phyloP scores from a whole-genome alignment of 1,140 invertebrate species.

The Neodiprion pinetum region DNA sequence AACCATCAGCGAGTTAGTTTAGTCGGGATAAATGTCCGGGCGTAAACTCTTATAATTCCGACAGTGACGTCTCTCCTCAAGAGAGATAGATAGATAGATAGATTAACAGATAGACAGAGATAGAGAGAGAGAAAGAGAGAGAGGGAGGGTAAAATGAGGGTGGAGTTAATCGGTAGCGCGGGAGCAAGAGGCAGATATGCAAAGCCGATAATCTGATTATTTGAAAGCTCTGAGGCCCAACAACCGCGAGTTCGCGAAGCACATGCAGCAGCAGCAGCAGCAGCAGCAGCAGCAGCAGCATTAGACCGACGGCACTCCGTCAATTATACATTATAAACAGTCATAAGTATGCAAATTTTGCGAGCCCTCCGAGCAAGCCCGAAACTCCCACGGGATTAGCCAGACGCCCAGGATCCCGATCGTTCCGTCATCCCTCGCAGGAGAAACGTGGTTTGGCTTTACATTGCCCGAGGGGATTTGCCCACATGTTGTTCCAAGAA shows the following conservation, averaged over 20 bases:
- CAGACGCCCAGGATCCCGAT: background rate
- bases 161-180: background rate
- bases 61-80: conserved; percentile 27
- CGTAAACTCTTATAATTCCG: background rate
- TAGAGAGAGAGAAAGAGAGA: background rate
- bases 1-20: no score
- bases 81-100: conserved; percentile 4
- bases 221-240: conserved; percentile 24
- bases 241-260: background rate
- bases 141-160: background rate
- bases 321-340: conserved; percentile 49
- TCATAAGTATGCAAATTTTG: conserved; percentile 44
- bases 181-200: conserved; percentile 31
- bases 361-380: conserved; percentile 14
- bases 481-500: background rate
- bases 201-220: conserved; percentile 47
- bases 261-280: no score
- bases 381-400: background rate
- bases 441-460: background rate
- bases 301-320: conserved; percentile 35
- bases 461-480: background rate
- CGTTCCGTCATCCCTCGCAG: background rate
- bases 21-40: no score
- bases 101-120: background rate
- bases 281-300: conserved; percentile 20